Base-by-base conservation (phyloP, 2,113 vertebrate genomes). In the Nothobranchius kuhntae region DNA sequence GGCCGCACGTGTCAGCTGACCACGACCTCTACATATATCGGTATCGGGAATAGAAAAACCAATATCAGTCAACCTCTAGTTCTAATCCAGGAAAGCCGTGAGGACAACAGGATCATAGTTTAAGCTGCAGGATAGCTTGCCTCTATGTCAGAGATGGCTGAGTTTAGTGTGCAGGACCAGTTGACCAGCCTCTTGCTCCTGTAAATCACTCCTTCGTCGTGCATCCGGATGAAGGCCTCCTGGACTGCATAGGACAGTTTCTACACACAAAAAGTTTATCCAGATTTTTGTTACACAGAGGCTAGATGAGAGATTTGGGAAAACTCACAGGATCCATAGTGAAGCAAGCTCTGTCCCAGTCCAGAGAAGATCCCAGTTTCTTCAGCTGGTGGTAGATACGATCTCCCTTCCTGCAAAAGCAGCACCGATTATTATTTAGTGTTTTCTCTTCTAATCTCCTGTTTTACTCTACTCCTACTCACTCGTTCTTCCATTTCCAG, bases 401-500 rank as follows among this genome's bases (percentile, higher is more conserved):
- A 80, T 96, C 96, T 15, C 96, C 96, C 68, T 98, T 98, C 82
- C 96, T 97, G 60, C 2, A 70, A 64, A 45, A 38, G 15, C 14
- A 58, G 50, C 4, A 7, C 35, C n/a, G 21, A 14, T 53, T 36
- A 30, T 70, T 7, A 4, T 21, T 21, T 21, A 13, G 4, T 7
- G 11, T 59, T 58, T 46, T 4, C 0, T 5, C 30, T 30, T 14
- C 2, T 48, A n/a, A 51, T 8, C 11, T 70, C 35, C 2, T 9
- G 2, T 38, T 46, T 13, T 26, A 50, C 11, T 45, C 45, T 13
- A 5, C 14, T 36, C 59, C 13, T 7, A 95, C 96, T 95, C 59
- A 97, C 96, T 97, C 95, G 0, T 94, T 93, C 80, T 97, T 97
- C 96, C 96, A 98, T 47, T 92, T 93, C 96, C 96, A 98, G 82